Percentiles rank a stretch among this genome's conserved stretches.
These are phyloP conservation scores for Sapayoa aenigma DNA, from an alignment of 2,113 vertebrate genomes.

Conservation along the genomic window DNA sequence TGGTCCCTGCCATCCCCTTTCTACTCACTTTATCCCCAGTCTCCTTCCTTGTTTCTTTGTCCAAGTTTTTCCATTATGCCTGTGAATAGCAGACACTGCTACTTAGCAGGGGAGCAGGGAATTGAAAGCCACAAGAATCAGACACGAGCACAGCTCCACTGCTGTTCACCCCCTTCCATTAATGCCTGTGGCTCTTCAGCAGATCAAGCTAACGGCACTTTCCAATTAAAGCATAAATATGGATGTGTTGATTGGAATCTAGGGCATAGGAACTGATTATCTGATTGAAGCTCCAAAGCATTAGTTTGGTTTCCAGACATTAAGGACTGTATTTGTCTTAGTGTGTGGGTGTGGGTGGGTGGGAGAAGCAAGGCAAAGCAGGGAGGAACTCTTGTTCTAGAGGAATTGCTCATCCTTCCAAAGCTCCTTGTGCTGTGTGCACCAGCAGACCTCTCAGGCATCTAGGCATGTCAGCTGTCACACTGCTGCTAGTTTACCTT, in stretches of 20 bases:
- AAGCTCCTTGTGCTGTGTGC: not conserved
- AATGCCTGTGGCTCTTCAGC: not conserved
- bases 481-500: not conserved
- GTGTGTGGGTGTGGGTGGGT: conserved; percentile 39
- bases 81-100: not conserved
- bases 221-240: conserved; percentile 56
- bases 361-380: conserved; percentile 51
- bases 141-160: not conserved
- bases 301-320: conserved; percentile 45
- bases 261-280: conserved; percentile 52
- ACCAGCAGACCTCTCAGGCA: not conserved
- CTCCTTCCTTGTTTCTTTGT: not conserved
- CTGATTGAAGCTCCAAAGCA: conserved; percentile 53
- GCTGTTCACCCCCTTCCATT: not conserved
- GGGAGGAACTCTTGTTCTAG: not conserved
- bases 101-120: not conserved
- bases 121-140: not conserved
- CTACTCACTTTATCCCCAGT: not conserved
- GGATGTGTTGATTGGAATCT: conserved; percentile 65
- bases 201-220: not conserved
- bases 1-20: not conserved
- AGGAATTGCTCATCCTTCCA: conserved; percentile 18
- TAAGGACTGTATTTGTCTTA: conserved; percentile 47
- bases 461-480: not conserved
- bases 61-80: not conserved